These are phyloP conservation scores for Porites divaricata DNA, from an alignment of 92 coral and sea anemone species.

Conservation along the genomic window DNA sequence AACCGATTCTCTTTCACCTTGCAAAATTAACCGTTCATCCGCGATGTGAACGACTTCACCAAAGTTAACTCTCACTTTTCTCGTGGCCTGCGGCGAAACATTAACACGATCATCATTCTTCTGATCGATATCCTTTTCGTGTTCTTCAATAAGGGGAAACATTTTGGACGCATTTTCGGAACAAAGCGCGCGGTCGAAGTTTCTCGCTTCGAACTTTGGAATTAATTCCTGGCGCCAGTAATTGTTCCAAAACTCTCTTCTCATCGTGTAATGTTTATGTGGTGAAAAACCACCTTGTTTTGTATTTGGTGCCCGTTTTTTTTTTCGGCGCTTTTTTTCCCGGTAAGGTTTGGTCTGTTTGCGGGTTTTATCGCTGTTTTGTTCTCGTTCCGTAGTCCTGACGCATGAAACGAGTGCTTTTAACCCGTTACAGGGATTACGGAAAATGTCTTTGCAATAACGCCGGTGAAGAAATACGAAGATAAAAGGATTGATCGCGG, in stretches of 20 bases:
- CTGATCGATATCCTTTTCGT: background rate
- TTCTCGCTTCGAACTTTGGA: conserved; percentile 26
- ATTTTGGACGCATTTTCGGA: background rate
- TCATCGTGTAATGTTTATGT: conserved; percentile 6
- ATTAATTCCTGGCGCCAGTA: conserved; percentile 34
- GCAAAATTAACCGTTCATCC: conserved; percentile 12
- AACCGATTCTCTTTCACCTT: background rate
- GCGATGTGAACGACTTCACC: conserved; percentile 72
- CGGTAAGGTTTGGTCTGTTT: background rate
- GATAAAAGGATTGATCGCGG: conserved; percentile 85
- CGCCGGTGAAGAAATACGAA: conserved; percentile 83
- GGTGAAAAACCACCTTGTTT: conserved; percentile 34
- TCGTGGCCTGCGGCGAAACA: conserved; percentile 4
- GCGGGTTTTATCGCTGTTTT: background rate
- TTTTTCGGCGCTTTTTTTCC: conserved; percentile 14
- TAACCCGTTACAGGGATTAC: conserved; percentile 15
- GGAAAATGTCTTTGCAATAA: conserved; percentile 70
- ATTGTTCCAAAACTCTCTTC: conserved; percentile 34
- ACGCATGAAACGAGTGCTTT: conserved; percentile 24
- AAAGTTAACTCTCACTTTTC: conserved; percentile 70
- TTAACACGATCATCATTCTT: background rate
- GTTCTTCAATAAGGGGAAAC: background rate
- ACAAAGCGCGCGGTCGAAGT: conserved; percentile 11
- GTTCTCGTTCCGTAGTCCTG: background rate
- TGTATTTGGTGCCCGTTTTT: conserved; percentile 29